Evolutionary conservation across 1,140 invertebrate species (phyloP).

Genomic region (Pseudomyrmex flavicornis): DNA sequence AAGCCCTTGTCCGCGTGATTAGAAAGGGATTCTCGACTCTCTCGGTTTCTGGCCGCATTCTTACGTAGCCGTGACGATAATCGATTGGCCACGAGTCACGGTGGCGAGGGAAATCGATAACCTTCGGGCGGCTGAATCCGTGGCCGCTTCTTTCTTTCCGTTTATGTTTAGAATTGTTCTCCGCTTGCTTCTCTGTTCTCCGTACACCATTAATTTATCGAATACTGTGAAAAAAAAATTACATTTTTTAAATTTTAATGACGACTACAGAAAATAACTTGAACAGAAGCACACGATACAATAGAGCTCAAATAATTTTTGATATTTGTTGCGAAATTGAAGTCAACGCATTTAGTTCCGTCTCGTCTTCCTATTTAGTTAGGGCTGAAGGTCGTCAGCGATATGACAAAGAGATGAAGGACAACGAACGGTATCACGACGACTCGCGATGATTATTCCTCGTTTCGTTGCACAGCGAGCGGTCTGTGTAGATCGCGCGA

Average conservation of each 20-base stretch:
- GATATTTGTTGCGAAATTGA: too few relatives aligned
- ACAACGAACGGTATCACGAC: slow-evolving; percentile 41
- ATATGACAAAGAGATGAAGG: slow-evolving; percentile 44
- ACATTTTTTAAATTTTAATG: too few relatives aligned
- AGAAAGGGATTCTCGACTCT: slow-evolving; percentile 60
- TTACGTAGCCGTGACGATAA: slow-evolving; percentile 57
- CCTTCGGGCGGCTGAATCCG: slow-evolving; percentile 48
- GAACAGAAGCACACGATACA: too few relatives aligned
- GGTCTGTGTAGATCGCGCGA: slow-evolving; percentile 51
- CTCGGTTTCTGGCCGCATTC: slow-evolving; percentile 49
- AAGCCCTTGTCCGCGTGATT: slow-evolving; percentile 43
- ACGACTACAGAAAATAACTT: too few relatives aligned
- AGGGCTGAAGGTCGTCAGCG: slow-evolving; percentile 42
- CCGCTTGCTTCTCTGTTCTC: slow-evolving; percentile 10
- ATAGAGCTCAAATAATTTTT: too few relatives aligned
- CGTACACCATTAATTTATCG: slow-evolving; percentile 24
- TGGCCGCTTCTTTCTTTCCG: slow-evolving; percentile 23
- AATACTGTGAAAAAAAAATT: neutral
- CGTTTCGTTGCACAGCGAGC: slow-evolving; percentile 52
- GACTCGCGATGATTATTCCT: slow-evolving; percentile 38
- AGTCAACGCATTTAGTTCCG: too few relatives aligned
- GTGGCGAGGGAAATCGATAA: slow-evolving; percentile 64
- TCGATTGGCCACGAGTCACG: slow-evolving; percentile 64
- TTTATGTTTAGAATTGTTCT: slow-evolving; percentile 17
- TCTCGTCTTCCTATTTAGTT: slow-evolving; percentile 11